A percentile compares a stretch with the other conserved stretches of the same genome.
These are phyloP conservation scores for Allenopithecus nigroviridis DNA, from an alignment of 2,797 vertebrate species.

Conservation along the genomic window DNA sequence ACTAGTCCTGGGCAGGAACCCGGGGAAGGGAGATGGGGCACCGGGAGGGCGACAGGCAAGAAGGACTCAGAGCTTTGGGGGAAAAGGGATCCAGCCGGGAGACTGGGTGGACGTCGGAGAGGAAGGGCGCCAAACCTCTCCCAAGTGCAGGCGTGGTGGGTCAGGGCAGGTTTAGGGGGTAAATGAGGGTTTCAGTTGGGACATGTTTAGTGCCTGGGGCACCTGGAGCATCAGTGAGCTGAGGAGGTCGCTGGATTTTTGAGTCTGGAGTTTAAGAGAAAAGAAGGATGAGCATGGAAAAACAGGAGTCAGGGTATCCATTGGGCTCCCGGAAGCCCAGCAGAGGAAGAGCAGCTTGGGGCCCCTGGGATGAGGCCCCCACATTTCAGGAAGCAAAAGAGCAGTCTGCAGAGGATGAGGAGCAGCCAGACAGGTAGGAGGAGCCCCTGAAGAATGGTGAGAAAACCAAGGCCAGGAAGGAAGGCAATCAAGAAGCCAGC, in stretches of 20 bases:
- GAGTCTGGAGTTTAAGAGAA: neutral
- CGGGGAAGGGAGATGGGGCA: neutral
- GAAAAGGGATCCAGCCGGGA: neutral
- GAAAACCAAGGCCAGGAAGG: neutral
- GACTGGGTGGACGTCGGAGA: no score
- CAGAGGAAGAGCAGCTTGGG: neutral
- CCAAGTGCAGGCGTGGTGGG: neutral
- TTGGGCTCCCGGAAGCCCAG: neutral
- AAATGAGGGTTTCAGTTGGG: neutral
- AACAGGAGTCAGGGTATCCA: neutral
- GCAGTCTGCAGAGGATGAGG: neutral
- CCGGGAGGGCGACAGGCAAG: neutral
- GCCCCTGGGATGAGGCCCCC: neutral
- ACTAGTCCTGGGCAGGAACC: neutral
- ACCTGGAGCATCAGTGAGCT: neutral
- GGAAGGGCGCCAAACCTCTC: rapidly evolving
- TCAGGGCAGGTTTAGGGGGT: no score
- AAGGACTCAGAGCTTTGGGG: neutral
- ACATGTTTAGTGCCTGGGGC: neutral
- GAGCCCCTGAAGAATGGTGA: neutral
- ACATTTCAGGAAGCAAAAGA: neutral
- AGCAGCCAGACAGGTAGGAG: neutral
- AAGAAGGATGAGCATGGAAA: neutral
- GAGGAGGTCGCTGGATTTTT: neutral
- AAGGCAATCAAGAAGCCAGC: neutral